A percentile compares a stretch with the other conserved stretches of the same genome.
phyloP scores from a whole-genome alignment of 2,797 vertebrate species.

The Discoglossus pictus region DNA sequence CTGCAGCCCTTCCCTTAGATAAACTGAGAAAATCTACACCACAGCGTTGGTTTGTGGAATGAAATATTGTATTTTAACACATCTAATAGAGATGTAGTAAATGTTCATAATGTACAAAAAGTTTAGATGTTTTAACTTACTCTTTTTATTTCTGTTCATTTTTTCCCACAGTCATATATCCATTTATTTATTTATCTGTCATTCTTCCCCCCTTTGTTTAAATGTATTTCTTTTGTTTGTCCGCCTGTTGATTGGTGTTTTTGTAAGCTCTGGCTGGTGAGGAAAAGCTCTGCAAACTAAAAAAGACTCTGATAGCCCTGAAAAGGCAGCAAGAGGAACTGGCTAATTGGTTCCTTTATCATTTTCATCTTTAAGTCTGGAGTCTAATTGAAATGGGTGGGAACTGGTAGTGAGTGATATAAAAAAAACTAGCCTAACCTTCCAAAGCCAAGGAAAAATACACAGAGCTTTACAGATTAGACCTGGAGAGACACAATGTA shows the following conservation, averaged over 20 bases:
- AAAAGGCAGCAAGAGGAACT: slow-evolving; percentile 48
- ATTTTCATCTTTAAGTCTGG: slow-evolving; percentile 50
- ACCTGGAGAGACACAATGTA: not conserved
- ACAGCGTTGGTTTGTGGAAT: too few species aligned
- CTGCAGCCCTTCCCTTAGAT: too few species aligned
- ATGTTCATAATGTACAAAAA: too few species aligned
- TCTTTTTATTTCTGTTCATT: not conserved
- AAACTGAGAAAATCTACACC: too few species aligned
- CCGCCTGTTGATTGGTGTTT: slow-evolving; percentile 17
- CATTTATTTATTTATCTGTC: not conserved
- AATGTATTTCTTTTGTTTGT: slow-evolving; percentile 10
- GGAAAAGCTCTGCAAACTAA: slow-evolving; percentile 18
- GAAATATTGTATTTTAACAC: too few species aligned
- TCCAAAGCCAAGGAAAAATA: slow-evolving; percentile 17
- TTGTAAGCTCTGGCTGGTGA: slow-evolving; percentile 22
- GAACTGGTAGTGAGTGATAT: slow-evolving; percentile 39
- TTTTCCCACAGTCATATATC: not conserved
- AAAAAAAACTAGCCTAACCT: slow-evolving; percentile 19
- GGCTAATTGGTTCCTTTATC: slow-evolving; percentile 55
- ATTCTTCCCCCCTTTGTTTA: not conserved
- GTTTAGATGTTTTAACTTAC: too few species aligned
- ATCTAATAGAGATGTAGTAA: too few species aligned
- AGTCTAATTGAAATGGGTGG: slow-evolving; percentile 46
- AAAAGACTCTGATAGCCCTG: slow-evolving; percentile 21
- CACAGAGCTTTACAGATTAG: not conserved